Base-by-base conservation (phyloP, 1,140 invertebrate genomes). In the Meloidogyne exigua region DNA sequence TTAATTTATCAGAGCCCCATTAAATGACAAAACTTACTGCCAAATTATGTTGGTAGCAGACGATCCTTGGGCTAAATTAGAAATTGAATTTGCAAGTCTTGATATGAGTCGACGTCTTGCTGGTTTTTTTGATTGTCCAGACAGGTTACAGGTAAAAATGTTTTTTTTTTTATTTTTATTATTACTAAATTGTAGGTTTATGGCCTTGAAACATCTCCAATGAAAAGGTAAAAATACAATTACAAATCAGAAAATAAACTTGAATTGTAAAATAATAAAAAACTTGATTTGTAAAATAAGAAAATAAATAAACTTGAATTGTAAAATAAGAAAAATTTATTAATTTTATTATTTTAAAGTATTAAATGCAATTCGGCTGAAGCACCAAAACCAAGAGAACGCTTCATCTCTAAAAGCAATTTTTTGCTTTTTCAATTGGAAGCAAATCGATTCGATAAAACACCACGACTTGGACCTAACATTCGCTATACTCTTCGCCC, bases 61-160 rank as follows among this genome's bases (percentile, higher is more conserved):
- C 4, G 49, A 57, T 57, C 49, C 49, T n/a, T 57, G 49, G 49
- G 49, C 49, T n/a, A 57, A 57, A 57, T 57, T 57, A n/a, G 49
- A 57, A 57, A 57, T 57, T 57, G 49, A 57, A 57, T 57, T 57
- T 57, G 49, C 49, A 57, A 57, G 49, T 57, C 49, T 57, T n/a
- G 49, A 57, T n/a, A 57, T 57, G 49, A 57, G 49, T 57, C 4
- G 49, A 57, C 49, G 49, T 57, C 5, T n/a, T 57, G 7, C n/a
- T 57, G 49, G 49, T n/a, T 18, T 4, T 57, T 9, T 57, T 57
- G 49, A 57, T n/a, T 57, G 49, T 7, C 49, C 49, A 7, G 49
- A 57, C 9, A 18, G 49, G 2, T 57, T 57, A n/a, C 18, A 57
- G 5, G 49, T 57, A 57, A 57, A 57, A n/a, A 15, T 9, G 7